A percentile compares a stretch with the other conserved stretches of the same genome.
These are phyloP conservation scores for Passer domesticus DNA, from an alignment of 2,113 vertebrate species.

Conservation along the genomic window DNA sequence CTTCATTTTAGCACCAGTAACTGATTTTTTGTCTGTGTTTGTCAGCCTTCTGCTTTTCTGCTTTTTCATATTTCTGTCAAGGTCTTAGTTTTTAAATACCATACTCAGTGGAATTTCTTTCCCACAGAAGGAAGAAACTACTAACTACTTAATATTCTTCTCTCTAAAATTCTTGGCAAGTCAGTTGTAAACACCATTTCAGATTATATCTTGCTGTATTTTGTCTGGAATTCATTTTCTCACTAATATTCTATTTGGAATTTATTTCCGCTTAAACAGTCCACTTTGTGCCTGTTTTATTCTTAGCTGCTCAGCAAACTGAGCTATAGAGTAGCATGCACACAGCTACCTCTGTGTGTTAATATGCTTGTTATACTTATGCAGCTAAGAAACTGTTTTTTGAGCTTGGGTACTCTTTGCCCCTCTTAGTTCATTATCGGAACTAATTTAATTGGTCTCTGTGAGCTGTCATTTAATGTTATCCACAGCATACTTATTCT, in stretches of 20 bases:
- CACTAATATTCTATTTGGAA: background rate
- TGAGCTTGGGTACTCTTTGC: background rate
- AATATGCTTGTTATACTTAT: background rate
- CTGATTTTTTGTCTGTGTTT: background rate
- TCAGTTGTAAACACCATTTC: background rate
- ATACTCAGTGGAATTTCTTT: background rate
- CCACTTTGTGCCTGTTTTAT: background rate
- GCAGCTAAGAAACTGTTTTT: background rate
- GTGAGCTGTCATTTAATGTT: background rate
- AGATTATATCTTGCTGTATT: background rate
- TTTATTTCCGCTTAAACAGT: background rate
- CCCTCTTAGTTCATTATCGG: background rate
- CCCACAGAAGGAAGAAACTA: background rate
- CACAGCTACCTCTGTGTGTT: background rate
- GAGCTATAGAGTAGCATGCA: background rate
- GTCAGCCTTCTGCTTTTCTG: background rate
- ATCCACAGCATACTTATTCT: background rate
- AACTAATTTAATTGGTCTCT: conserved; percentile 7
- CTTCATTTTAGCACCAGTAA: background rate
- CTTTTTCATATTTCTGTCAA: background rate
- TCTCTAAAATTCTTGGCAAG: background rate
- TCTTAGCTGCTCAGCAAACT: background rate
- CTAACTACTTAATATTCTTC: background rate
- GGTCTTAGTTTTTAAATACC: background rate
- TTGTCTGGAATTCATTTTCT: background rate